Evolutionary conservation across 1,140 invertebrate species (phyloP).

Genomic region (Trissolcus basalis): DNA sequence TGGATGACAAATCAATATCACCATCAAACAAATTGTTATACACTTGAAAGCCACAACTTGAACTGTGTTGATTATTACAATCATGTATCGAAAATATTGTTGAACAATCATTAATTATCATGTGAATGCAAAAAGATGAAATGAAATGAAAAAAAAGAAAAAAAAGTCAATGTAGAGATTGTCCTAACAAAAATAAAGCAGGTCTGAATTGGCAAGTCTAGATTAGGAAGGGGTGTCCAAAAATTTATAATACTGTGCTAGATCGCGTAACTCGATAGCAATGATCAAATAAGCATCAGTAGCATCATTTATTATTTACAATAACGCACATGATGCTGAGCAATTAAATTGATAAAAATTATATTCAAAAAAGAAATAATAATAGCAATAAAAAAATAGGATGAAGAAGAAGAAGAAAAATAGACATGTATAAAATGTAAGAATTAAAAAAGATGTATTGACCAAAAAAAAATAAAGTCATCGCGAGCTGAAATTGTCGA

Average conservation of each 20-base stretch:
- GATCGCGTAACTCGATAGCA: constrained; percentile 7
- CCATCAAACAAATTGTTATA: constrained; percentile 19
- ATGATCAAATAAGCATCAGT: constrained; percentile 1
- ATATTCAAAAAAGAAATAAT: background rate
- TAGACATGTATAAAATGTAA: constrained; percentile 23
- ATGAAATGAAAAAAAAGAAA: background rate
- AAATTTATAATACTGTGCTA: constrained; percentile 29
- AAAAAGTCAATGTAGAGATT: background rate
- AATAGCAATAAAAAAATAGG: background rate
- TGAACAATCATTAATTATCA: constrained; percentile 25
- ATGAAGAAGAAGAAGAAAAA: constrained; percentile 1
- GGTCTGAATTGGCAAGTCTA: constrained; percentile 1
- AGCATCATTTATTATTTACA: background rate
- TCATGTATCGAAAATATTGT: constrained; percentile 48
- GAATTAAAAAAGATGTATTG: constrained; percentile 23
- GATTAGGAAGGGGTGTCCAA: background rate
- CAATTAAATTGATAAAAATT: background rate
- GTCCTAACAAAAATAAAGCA: background rate
- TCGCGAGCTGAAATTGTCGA: constrained; percentile 9
- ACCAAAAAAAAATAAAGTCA: constrained; percentile 10
- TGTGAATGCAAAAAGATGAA: background rate
- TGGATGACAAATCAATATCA: constrained; percentile 41
- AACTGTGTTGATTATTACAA: constrained; percentile 46
- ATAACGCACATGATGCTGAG: background rate
- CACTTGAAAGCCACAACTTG: constrained; percentile 28